A percentile compares a stretch with the other conserved stretches of the same genome.
These are phyloP conservation scores for Heliconius congener DNA, from an alignment of 1,140 invertebrate genomes.

Conservation along the genomic window DNA sequence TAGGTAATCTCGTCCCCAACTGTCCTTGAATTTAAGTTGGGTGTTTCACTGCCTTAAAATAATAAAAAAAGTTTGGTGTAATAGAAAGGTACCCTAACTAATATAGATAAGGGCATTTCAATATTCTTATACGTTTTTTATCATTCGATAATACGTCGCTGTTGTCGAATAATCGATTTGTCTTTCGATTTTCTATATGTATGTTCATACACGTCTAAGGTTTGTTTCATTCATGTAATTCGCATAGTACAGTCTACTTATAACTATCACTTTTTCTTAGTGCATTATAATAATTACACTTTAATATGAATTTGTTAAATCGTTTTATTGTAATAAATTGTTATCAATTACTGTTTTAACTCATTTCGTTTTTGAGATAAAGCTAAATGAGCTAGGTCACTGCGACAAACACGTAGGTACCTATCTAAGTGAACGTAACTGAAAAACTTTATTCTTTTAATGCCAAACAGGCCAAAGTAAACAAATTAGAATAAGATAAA, in stretches of 20 bases:
- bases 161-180: slow-evolving; percentile 23
- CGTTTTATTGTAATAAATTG: slow-evolving; percentile 40
- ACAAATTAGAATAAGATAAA: slow-evolving; percentile 22
- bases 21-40: slow-evolving; percentile 78
- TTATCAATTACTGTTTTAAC: slow-evolving; percentile 46
- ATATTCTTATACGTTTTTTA: slow-evolving; percentile 69
- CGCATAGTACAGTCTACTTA: slow-evolving; percentile 13
- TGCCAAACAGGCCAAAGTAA: slow-evolving; percentile 21
- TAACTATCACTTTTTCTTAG: slow-evolving; percentile 29
- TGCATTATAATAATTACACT: slow-evolving; percentile 28
- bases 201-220: slow-evolving; percentile 19
- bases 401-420: slow-evolving; percentile 17
- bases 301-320: slow-evolving; percentile 40
- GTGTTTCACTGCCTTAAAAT: slow-evolving; percentile 81
- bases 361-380: slow-evolving; percentile 50
- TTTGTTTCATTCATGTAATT: slow-evolving; percentile 26
- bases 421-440: slow-evolving; percentile 10
- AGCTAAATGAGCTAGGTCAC: slow-evolving; percentile 46
- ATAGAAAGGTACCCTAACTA: slow-evolving; percentile 71
- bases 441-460: slow-evolving; percentile 19
- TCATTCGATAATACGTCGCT: slow-evolving; percentile 55
- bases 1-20: slow-evolving; percentile 80
- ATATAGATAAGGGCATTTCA: slow-evolving; percentile 73
- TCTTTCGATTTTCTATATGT: slow-evolving; percentile 28
- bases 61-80: slow-evolving; percentile 72